Conservation (phyloP, 2,797 vertebrate species). For the Lophotriccus pileatus region DNA sequence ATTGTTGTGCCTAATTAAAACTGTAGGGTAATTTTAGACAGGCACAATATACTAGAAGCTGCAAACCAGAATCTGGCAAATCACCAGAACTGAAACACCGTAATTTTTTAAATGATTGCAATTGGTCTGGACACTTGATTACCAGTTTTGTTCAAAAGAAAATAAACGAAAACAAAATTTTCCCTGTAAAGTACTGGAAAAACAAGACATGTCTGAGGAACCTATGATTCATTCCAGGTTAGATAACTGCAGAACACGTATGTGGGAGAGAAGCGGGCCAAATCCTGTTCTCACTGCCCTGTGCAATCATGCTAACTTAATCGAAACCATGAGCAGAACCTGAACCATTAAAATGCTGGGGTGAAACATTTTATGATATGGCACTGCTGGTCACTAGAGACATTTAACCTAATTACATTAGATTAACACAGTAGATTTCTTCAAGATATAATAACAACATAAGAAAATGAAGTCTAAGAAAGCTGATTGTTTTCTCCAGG, state of each 20-base stretch:
- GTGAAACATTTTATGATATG: conserved; percentile 32
- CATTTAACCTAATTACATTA: conserved; percentile 71
- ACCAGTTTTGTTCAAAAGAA: conserved; percentile 11
- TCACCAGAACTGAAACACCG: not conserved
- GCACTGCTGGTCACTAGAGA: conserved; percentile 55
- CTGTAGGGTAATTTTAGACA: not conserved
- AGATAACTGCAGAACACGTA: conserved; percentile 56
- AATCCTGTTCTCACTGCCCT: conserved; percentile 16
- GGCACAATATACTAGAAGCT: not conserved
- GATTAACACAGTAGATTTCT: conserved; percentile 58
- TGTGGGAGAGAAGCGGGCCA: conserved; percentile 14
- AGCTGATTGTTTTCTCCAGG: not conserved
- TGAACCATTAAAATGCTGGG: conserved; percentile 52
- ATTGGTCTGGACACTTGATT: not conserved
- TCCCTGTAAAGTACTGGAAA: not conserved
- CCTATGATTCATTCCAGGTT: conserved; percentile 44
- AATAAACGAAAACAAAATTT: conserved; percentile 24
- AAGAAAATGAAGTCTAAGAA: conserved; percentile 21
- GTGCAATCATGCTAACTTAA: conserved; percentile 33
- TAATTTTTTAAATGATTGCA: not conserved
- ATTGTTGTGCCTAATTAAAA: not conserved
- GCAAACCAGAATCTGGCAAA: not conserved
- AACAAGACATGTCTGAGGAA: conserved; percentile 25
- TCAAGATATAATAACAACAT: conserved; percentile 22
- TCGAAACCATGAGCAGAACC: conserved; percentile 50